Base-by-base conservation (phyloP, 2,888 invertebrate species). In the Lochmaea capreae region DNA sequence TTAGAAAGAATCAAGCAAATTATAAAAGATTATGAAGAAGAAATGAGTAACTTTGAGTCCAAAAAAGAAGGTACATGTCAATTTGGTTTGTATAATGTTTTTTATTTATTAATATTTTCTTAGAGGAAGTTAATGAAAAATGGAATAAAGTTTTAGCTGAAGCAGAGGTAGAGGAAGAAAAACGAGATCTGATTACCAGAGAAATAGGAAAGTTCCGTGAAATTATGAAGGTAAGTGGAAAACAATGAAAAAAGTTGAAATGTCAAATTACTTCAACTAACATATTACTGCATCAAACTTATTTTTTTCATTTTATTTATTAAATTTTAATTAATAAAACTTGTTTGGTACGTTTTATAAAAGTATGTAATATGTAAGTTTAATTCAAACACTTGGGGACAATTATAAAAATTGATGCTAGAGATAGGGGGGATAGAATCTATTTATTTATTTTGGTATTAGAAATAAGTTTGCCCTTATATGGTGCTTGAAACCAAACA, bases 201-300 rank as follows among this genome's bases (percentile, higher is more conserved):
- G 99, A 99, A 91, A 99, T 99, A 87, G 96, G 96, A 83, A 97
- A 97, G 89, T 99, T 99, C 89, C 92, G 98, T 77, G 97, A 98
- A 89, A 95, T 96, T 81, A 98, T 97, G 94, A 97, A 97, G 95
- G 96, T 96, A 92, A 90, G 89, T 85, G 77, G 18, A 63, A 42
- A 52, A 10, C 42, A 43, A 18, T 22, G 46, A n/a, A n/a, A 67
- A 16, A 42, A 71, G n/a, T n/a, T 18, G 0, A 54, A 49, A 59
- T 66, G 52, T 52, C 39, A 58, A 58, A 58, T 58, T 43, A 49
- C 12, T 39, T 72, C 43, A 61, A 49, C 46, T 46, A 66, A 66
- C 52, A 71, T 71, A 66, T 71, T 71, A 66, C 65, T 22, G 18
- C n/a, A 14, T 22, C 10, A n/a, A 26, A 9, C 14, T 65, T 5